Evolutionary conservation across 2,797 vertebrate genomes (phyloP), one percentile per base, ranked within the genome.

Genomic region (Adelosebastes latens): DNA sequence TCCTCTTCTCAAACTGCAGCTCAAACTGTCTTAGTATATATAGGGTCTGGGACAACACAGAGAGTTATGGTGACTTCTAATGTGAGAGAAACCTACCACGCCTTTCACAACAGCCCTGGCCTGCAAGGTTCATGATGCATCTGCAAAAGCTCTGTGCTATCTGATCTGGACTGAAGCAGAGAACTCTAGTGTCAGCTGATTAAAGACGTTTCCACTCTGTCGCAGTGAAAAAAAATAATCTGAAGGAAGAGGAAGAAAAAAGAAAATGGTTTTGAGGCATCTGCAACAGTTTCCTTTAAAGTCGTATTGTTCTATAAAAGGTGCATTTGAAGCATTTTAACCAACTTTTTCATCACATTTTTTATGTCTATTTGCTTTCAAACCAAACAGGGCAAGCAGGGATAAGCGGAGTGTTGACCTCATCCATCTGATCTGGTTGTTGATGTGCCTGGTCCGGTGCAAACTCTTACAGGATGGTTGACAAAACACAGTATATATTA

Each of bases 241-340:
- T 31, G 64, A 72, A 69, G 88, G 83, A 89, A 85, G 22, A 61
- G 77, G 83, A 86, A 89, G 79, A 52, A 46, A 52, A 84, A 75
- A 14, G 2, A 66, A 71, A 53, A 72, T n/a, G 52, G 59, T 61
- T 85, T 68, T 77, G 82, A 88, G 55, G 79, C 75, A 80, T 31
- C 11, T 7, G n/a, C 25, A 68, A 49, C 32, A 2, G 56, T 73
- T 82, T 80, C 4, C 20, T 79, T 79, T 62, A n/a, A 71, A 65
- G 42, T 76, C 8, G 10, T 61, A 22, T 55, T 75, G n/a, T 64
- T 60, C 12, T 34, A 42, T 42, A 9, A 69, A 79, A 70, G 36
- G 22, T 78, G 55, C 36, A 79, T 63, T 22, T 58, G 52, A 82
- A 72, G 65, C 27, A 59, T 71, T 77, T 60, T 52, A 80, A 64